Evolutionary conservation across 2,888 invertebrate species (phyloP), one percentile per base, ranked within the genome.

Genomic region (Lamproptera curius): DNA sequence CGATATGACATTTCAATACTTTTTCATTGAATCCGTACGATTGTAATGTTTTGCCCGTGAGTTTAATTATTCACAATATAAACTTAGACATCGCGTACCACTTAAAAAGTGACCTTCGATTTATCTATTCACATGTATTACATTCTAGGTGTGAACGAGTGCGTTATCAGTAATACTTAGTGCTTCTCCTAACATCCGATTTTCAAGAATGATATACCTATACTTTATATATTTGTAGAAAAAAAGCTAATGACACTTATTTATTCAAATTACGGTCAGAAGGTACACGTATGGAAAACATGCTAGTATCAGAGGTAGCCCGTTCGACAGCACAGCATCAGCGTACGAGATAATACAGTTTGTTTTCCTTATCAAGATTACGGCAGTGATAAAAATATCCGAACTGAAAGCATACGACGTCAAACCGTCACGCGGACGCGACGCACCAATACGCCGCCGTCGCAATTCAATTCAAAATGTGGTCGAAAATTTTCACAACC

Each of bases 291-390:
- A 28, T 49, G 34, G 28, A 31, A 38, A 39, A 23, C n/a, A 43
- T 49, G 43, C 9, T 43, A 14, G 34, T 43, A 51, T 56, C 49
- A 53, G 51, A 52, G 54, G 51, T 54, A 59, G 58, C 57, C 54
- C 41, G 46, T 54, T 56, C 52, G 46, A 43, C 45, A 49, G 40
- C 52, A 49, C 53, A 51, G 62, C 56, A 61, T 59, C 59, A 54
- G 55, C 52, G 57, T 45, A 53, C 53, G 65, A 78, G 83, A 83
- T 84, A 82, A 79, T 74, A 72, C 64, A 58, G 74, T 69, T 79
- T 77, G 75, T 76, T 78, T 78, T 76, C 68, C 81, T 85, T 85
- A 86, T 85, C 86, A 81, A 82, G 82, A 82, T 83, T 76, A 77
- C 59, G 52, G 63, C 61, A 61, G 69, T 66, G 84, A 84, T 84